Conservation (phyloP, 2,113 vertebrate species). For the Oncorhynchus masou region DNA sequence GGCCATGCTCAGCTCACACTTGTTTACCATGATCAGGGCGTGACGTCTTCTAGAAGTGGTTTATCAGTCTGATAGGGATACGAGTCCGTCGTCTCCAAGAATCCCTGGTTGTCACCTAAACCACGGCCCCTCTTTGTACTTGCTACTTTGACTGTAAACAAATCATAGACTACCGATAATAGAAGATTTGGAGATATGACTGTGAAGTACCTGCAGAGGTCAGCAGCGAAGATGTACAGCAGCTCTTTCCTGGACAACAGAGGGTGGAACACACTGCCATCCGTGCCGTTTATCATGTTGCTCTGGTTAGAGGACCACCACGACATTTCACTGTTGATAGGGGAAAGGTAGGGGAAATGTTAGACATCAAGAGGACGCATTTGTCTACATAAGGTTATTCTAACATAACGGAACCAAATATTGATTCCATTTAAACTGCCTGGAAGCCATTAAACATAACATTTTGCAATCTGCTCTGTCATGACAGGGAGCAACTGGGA, state of each 20-base stretch:
- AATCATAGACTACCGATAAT: not conserved
- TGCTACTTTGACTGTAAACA: slow-evolving; percentile 39
- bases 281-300: slow-evolving; percentile 98
- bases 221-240: slow-evolving; percentile 91
- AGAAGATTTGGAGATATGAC: not conserved
- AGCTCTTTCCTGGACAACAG: slow-evolving; percentile 85
- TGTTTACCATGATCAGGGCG: not conserved
- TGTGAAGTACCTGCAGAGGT: slow-evolving; percentile 87
- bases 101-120: no score
- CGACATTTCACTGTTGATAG: slow-evolving; percentile 69
- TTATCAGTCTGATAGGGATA: no score
- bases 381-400: not conserved
- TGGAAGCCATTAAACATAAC: slow-evolving; percentile 32
- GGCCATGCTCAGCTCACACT: not conserved
- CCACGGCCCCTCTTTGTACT: no score
- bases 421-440: slow-evolving; percentile 22
- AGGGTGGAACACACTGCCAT: slow-evolving; percentile 91
- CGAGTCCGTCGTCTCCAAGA: no score
- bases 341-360: not conserved
- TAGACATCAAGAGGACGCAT: no score
- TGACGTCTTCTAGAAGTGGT: no score
- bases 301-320: slow-evolving; percentile 92
- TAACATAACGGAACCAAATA: not conserved
- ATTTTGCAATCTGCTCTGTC: slow-evolving; percentile 41
- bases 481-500: slow-evolving; percentile 25